Evolutionary conservation across 2,888 invertebrate species (phyloP), one percentile per base, ranked within the genome.

Genomic region (Drosophila mimetica): DNA sequence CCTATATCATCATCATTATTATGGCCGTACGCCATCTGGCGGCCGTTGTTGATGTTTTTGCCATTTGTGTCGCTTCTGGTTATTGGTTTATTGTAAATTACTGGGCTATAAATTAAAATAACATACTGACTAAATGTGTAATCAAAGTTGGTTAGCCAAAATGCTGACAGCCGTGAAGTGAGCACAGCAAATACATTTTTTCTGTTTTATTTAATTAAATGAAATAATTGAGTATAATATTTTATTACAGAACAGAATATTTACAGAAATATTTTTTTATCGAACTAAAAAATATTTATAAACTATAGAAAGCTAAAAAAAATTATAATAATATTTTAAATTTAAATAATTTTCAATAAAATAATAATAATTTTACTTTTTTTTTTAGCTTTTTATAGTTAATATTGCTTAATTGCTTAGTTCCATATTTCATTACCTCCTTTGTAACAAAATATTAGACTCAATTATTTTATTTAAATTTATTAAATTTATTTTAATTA

Each of bases 61-160:
- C 37, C 48, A 67, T 55, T 69, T 41, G 53, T 66, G 69, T 57
- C 70, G 71, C 61, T 65, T 60, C 77, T 64, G 80, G 65, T 71
- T 60, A 53, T 55, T 53, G 48, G 54, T 57, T 71, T 67, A 44
- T 57, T 78, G 71, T 58, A 70, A 86, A 86, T 86, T 81, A 80
- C 81, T 78, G 59, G 55, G 58, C 80, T 59, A 81, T 81, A 81
- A 80, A 81, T 81, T 86, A 81, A 81, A 81, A 81, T 80, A 81
- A 86, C 85, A 79, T 77, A 83, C 86, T 86, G 71, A 58, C 74
- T 86, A 83, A 86, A 79, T 79, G 86, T 79, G 74, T 64, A 86
- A 86, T 79, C 79, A 86, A 67, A 71, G 69, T 50, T 50, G 63
- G 54, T 59, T 69, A 52, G 61, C 41, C 41, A 48, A 20, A 59